phyloP scores from a whole-genome alignment of 2,888 invertebrate genomes.

The Lycaena phlaeas region DNA sequence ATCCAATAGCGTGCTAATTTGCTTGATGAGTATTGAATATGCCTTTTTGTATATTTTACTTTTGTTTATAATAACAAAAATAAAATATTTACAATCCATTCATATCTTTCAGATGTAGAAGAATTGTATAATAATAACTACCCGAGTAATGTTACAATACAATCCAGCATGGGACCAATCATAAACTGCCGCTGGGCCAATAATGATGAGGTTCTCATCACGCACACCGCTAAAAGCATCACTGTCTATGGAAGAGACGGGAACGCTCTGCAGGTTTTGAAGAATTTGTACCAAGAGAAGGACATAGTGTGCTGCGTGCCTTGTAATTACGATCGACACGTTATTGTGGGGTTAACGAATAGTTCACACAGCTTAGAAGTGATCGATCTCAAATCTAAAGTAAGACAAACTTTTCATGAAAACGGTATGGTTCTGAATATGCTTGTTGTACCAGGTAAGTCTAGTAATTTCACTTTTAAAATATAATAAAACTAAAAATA shows the following conservation, averaged over 20 bases:
- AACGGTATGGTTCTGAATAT: conserved; percentile 42
- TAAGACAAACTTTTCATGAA: too few species aligned
- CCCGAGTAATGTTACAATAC: conserved; percentile 38
- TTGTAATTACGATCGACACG: conserved; percentile 45
- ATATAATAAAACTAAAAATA: neutral
- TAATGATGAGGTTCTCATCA: conserved; percentile 41
- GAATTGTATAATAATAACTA: conserved; percentile 45
- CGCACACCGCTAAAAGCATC: conserved; percentile 50
- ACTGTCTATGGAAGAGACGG: conserved; percentile 44
- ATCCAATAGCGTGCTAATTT: too few species aligned
- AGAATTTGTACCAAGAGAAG: conserved; percentile 21
- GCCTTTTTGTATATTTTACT: neutral
- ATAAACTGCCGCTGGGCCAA: conserved; percentile 55
- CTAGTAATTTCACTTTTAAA: too few species aligned
- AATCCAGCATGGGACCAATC: conserved; percentile 38
- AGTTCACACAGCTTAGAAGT: conserved; percentile 36
- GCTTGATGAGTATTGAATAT: too few species aligned
- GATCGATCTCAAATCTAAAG: conserved; percentile 38
- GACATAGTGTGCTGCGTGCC: conserved; percentile 46
- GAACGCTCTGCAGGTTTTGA: conserved; percentile 27
- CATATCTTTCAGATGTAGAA: conserved; percentile 50
- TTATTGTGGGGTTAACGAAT: conserved; percentile 36
- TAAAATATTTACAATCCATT: too few species aligned
- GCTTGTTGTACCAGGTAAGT: conserved; percentile 50
- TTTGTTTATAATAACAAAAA: too few species aligned